phyloP scores from a whole-genome alignment of 2,113 vertebrate genomes.

The Microcebus griseorufus region DNA sequence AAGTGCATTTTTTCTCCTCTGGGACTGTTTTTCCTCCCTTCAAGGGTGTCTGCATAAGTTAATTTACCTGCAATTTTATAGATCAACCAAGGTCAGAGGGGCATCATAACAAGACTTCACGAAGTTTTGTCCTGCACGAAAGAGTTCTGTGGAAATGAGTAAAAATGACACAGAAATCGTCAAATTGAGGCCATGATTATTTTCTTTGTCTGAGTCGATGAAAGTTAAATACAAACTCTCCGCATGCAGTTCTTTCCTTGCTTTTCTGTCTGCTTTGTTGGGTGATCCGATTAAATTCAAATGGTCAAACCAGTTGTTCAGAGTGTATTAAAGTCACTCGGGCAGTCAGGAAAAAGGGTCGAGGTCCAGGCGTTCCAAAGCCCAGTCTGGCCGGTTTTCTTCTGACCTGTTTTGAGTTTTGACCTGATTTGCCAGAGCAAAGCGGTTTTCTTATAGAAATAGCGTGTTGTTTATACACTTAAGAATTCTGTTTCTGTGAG shows the following conservation, averaged over 20 bases:
- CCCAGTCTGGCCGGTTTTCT: background rate
- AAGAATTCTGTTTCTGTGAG: background rate
- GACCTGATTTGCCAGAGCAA: background rate
- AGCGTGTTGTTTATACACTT: background rate
- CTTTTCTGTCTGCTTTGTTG: background rate
- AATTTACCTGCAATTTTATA: background rate
- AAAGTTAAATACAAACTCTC: background rate
- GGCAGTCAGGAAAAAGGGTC: accelerated
- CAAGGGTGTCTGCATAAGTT: background rate
- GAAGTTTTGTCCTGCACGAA: background rate
- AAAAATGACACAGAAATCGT: background rate
- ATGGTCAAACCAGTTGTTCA: too few relatives aligned
- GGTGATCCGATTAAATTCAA: background rate
- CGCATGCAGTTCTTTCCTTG: background rate
- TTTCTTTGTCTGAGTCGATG: background rate
- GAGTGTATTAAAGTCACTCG: too few relatives aligned
- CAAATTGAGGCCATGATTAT: background rate
- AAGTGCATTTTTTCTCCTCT: background rate
- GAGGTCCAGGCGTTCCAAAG: accelerated
- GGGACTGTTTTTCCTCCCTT: background rate
- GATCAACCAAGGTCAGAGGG: background rate
- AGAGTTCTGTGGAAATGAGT: background rate
- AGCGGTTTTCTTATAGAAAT: background rate
- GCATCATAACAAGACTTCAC: background rate
- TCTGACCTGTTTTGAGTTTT: background rate